phyloP scores from a whole-genome alignment of 2,797 vertebrate species.

The Myiothlypis coronata region DNA sequence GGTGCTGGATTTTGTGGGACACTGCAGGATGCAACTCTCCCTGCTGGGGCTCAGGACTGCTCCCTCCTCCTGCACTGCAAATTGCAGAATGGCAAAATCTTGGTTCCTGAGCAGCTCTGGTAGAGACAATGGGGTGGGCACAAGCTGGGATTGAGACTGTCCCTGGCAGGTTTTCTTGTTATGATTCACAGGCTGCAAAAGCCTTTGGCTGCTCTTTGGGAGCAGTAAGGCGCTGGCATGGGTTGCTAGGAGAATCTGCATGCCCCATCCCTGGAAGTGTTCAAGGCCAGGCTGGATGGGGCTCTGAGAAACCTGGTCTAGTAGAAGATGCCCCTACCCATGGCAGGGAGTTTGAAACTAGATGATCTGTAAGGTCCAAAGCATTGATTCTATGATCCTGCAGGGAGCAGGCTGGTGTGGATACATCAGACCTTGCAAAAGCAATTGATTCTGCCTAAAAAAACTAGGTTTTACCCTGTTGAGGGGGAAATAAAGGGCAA shows the following conservation, averaged over 20 bases:
- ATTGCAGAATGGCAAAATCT: not conserved
- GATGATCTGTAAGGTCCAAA: not conserved
- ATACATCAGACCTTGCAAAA: not conserved
- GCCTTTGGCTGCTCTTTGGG: not conserved
- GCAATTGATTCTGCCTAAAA: not conserved
- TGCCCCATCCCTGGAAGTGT: not conserved
- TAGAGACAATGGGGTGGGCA: not conserved
- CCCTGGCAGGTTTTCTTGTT: not conserved
- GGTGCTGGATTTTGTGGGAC: not conserved
- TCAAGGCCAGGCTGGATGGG: not conserved
- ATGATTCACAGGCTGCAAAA: not conserved
- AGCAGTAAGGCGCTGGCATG: not conserved
- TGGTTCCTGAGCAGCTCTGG: not conserved
- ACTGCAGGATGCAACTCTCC: not conserved
- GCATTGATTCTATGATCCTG: not conserved
- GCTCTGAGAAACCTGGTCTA: not conserved
- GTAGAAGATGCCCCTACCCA: not conserved
- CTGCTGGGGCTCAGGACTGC: not conserved
- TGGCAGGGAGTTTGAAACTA: not conserved
- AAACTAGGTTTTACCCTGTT: fast-evolving
- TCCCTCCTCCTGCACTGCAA: not conserved
- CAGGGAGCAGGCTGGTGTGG: not conserved
- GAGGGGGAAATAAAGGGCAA: not conserved
- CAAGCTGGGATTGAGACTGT: not conserved
- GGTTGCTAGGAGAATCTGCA: not conserved